Evolutionary conservation across 2,888 invertebrate species (phyloP).

Genomic region (Ectobius pallidus): DNA sequence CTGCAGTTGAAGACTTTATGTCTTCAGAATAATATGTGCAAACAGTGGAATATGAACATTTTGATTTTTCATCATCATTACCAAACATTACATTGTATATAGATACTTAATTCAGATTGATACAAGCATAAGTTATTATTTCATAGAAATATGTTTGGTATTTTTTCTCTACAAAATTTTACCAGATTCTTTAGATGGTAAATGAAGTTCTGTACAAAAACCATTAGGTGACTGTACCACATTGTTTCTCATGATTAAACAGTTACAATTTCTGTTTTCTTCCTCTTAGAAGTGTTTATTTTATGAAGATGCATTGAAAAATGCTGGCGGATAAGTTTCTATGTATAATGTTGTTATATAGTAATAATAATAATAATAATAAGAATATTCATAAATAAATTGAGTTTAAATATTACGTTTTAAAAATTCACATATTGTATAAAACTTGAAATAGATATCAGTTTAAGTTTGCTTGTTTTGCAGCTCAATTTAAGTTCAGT

Average conservation of each 20-base stretch:
- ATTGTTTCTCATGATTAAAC: too few species aligned
- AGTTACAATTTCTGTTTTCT: too few species aligned
- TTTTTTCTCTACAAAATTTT: background rate
- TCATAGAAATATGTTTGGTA: constrained; percentile 10
- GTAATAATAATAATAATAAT: background rate
- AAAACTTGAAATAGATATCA: background rate
- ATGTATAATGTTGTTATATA: too few species aligned
- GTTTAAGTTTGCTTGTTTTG: too few species aligned
- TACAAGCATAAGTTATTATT: background rate
- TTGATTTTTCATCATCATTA: background rate
- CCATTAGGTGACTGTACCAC: too few species aligned
- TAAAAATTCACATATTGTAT: background rate
- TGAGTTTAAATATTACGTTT: background rate
- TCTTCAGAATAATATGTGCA: background rate
- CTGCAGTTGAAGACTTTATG: background rate
- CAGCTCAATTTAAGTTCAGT: too few species aligned
- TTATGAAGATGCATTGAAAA: too few species aligned
- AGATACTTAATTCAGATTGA: background rate
- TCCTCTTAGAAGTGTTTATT: too few species aligned
- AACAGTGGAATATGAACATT: constrained; percentile 3
- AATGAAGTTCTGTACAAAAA: background rate
- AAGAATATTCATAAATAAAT: background rate
- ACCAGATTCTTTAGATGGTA: constrained; percentile 4
- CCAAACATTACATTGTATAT: constrained; percentile 18
- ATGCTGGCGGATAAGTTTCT: too few species aligned